Evolutionary conservation across 2,797 vertebrate genomes (phyloP).

Genomic region (Chaenodraco wilsoni): DNA sequence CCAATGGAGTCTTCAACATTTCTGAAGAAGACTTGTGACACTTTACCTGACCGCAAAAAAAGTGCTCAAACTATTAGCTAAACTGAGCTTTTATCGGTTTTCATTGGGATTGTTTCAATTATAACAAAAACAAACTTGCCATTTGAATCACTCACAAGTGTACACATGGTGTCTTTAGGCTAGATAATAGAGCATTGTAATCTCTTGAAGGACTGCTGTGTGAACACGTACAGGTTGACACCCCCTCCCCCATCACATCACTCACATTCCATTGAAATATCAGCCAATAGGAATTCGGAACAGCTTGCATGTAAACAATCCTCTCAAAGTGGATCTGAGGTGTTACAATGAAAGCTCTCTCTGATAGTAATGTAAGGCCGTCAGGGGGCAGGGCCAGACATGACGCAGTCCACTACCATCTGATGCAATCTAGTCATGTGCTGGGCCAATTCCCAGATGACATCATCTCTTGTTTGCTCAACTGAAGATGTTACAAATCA

Average conservation of each 20-base stretch:
- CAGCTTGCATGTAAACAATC: neutral
- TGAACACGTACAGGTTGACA: neutral
- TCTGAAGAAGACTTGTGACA: no score
- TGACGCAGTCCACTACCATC: slow-evolving; percentile 5
- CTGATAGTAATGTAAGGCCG: neutral
- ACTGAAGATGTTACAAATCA: neutral
- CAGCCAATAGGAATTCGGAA: neutral
- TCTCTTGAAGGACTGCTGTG: neutral
- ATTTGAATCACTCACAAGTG: neutral
- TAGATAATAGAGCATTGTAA: neutral
- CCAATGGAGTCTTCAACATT: no score
- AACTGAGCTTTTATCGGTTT: neutral
- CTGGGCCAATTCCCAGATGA: slow-evolving; percentile 22
- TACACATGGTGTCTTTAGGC: neutral
- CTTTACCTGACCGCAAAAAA: neutral
- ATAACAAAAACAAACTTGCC: neutral
- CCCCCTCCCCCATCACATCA: neutral
- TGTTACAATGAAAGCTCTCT: slow-evolving; percentile 12
- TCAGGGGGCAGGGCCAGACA: neutral
- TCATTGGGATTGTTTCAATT: neutral
- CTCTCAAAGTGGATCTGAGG: neutral
- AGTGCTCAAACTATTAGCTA: neutral
- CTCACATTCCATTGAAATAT: slow-evolving; percentile 1
- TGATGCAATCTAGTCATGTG: slow-evolving; percentile 12
- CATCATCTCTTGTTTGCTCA: neutral